These are phyloP conservation scores for Lycopodina hypogea DNA, from an alignment of 37 sponge, comb jelly and placozoan species.

Conservation along the genomic window DNA sequence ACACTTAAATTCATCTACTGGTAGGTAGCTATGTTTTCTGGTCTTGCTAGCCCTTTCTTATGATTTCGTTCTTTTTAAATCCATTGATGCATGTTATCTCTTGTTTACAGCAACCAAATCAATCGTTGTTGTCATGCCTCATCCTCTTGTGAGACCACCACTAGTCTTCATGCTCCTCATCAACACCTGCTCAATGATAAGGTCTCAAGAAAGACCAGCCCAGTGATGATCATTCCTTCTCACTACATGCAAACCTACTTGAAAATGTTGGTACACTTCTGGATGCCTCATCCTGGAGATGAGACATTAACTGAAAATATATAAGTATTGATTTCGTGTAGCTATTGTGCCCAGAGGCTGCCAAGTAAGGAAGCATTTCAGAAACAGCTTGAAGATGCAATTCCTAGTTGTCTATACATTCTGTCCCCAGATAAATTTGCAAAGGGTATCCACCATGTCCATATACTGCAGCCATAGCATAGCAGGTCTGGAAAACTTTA, in stretches of 20 bases:
- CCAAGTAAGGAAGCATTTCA: slow-evolving; percentile 38
- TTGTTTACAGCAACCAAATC: slow-evolving; percentile 10
- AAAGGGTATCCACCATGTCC: slow-evolving; percentile 42
- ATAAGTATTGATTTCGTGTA: slow-evolving; percentile 32
- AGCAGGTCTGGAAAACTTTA: slow-evolving; percentile 32
- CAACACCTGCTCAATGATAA: slow-evolving; percentile 36
- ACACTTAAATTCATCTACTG: too few species aligned
- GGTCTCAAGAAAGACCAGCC: slow-evolving; percentile 30
- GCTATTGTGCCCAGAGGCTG: slow-evolving; percentile 26
- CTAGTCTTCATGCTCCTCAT: slow-evolving; percentile 51
- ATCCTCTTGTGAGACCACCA: slow-evolving; percentile 33
- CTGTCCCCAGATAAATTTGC: slow-evolving; percentile 20
- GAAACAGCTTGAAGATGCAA: slow-evolving; percentile 30
- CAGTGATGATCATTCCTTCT: slow-evolving; percentile 35
- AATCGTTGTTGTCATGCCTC: slow-evolving; percentile 21
- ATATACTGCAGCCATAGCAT: slow-evolving; percentile 38
- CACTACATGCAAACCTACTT: slow-evolving; percentile 27
- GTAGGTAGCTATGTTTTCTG: too few species aligned
- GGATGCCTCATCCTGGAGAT: background rate
- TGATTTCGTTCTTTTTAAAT: too few species aligned
- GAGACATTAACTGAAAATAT: slow-evolving; percentile 21
- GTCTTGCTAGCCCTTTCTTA: too few species aligned
- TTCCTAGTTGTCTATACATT: slow-evolving; percentile 29
- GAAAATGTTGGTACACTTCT: slow-evolving; percentile 27
- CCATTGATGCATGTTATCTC: too few species aligned